Conservation (phyloP, 53 echinoderm and acorn worm species). For the Holothuria leucospilota region DNA sequence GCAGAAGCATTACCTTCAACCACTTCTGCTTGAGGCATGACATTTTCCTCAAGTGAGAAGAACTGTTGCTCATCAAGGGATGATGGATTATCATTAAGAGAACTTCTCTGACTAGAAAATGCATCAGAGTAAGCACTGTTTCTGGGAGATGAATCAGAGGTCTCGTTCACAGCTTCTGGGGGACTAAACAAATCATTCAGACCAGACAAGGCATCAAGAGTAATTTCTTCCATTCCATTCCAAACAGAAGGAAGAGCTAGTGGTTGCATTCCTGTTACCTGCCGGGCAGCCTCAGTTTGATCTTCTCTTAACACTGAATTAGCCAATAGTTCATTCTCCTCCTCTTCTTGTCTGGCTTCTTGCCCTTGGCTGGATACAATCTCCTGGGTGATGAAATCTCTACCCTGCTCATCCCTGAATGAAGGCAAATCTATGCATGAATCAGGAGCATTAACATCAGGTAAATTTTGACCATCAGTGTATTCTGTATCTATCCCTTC, state of each 20-base stretch:
- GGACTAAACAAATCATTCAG: neutral
- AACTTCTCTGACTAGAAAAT: constrained; percentile 9
- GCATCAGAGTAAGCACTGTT: constrained; percentile 14
- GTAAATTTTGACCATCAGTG: neutral
- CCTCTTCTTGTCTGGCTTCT: neutral
- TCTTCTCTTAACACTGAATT: neutral
- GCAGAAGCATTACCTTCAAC: constrained; percentile 14
- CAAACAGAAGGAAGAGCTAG: neutral
- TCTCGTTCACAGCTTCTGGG: neutral
- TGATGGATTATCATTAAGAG: neutral
- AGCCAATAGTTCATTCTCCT: neutral
- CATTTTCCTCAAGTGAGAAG: constrained; percentile 3
- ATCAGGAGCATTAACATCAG: neutral
- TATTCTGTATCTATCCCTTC: neutral
- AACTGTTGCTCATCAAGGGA: constrained; percentile 17
- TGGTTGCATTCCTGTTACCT: too few species aligned
- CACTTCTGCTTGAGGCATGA: neutral
- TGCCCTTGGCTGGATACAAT: neutral
- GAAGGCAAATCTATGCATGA: neutral
- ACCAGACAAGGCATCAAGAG: constrained; percentile 17
- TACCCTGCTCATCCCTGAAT: constrained; percentile 6
- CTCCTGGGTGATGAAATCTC: constrained; percentile 24
- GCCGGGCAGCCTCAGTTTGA: neutral
- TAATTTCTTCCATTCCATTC: neutral
- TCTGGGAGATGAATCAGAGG: neutral